A percentile compares a stretch with the other conserved stretches of the same genome.
phyloP scores from a whole-genome alignment of 2,113 vertebrate species.

The Phasianus colchicus region DNA sequence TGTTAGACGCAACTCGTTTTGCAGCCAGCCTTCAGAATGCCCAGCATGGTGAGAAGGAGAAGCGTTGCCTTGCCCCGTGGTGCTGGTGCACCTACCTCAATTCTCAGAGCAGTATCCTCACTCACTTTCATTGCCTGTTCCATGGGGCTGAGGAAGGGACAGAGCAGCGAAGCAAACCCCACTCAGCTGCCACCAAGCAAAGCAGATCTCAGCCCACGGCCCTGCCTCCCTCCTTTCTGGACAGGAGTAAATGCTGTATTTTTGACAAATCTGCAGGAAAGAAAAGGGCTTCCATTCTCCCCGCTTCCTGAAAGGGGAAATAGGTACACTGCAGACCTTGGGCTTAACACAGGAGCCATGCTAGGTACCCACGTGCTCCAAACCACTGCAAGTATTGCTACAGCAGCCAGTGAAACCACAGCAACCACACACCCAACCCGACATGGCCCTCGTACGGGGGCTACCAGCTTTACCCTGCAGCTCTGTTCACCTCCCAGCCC shows the following conservation, averaged over 20 bases:
- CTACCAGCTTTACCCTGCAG: not conserved
- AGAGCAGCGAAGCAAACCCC: not conserved
- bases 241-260: not conserved
- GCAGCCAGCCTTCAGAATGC: not conserved
- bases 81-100: not conserved
- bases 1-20: not conserved
- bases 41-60: rapidly evolving
- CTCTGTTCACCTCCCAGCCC: not conserved
- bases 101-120: not conserved
- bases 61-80: rapidly evolving
- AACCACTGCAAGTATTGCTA: not conserved
- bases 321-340: not conserved
- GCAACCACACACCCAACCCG: too few relatives aligned
- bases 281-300: not conserved
- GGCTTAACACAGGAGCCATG: not conserved
- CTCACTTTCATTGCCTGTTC: rapidly evolving
- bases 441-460: too few relatives aligned
- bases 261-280: not conserved
- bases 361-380: not conserved
- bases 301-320: not conserved
- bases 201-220: not conserved
- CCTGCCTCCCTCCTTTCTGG: not conserved
- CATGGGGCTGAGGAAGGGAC: not conserved
- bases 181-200: rapidly evolving
- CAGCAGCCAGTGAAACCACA: not conserved